Percentiles rank a stretch among this genome's conserved stretches.
These are phyloP conservation scores for Plebejus anna DNA, from an alignment of 2,888 invertebrate genomes.

Conservation along the genomic window DNA sequence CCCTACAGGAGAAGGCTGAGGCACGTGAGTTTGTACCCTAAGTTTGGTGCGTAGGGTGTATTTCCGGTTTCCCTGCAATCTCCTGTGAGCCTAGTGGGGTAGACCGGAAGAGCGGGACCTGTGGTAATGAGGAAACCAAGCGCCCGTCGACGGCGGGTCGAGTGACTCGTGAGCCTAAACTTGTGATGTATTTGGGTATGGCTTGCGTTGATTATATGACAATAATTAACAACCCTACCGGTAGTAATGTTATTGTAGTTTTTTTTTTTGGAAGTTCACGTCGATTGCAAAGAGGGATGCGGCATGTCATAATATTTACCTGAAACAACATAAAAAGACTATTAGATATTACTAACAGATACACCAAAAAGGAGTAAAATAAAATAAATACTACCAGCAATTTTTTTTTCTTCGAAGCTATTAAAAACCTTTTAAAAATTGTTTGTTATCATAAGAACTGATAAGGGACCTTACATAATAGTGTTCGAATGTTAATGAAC, in stretches of 20 bases:
- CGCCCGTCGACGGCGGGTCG: neutral
- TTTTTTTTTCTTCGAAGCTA: neutral
- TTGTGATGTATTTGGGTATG: neutral
- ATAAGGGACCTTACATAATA: neutral
- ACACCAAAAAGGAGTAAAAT: neutral
- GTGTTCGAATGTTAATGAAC: slow-evolving; percentile 4
- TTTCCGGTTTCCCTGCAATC: neutral
- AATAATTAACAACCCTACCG: too few relatives aligned
- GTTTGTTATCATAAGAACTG: neutral
- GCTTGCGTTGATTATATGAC: too few relatives aligned
- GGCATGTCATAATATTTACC: neutral
- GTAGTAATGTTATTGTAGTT: too few relatives aligned
- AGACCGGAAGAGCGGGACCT: slow-evolving; percentile 18
- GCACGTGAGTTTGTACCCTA: neutral
- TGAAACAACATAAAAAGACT: neutral
- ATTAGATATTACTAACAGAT: neutral
- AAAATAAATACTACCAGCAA: neutral
- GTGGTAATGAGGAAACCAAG: neutral
- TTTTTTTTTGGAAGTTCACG: neutral
- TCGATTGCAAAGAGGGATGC: too few relatives aligned
- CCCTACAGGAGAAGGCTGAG: neutral
- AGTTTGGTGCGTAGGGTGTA: neutral
- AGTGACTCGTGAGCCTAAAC: neutral
- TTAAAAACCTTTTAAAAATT: too few relatives aligned
- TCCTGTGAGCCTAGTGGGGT: neutral